Evolutionary conservation across 1,140 invertebrate genomes (phyloP).

Genomic region (Drosophila willistoni): DNA sequence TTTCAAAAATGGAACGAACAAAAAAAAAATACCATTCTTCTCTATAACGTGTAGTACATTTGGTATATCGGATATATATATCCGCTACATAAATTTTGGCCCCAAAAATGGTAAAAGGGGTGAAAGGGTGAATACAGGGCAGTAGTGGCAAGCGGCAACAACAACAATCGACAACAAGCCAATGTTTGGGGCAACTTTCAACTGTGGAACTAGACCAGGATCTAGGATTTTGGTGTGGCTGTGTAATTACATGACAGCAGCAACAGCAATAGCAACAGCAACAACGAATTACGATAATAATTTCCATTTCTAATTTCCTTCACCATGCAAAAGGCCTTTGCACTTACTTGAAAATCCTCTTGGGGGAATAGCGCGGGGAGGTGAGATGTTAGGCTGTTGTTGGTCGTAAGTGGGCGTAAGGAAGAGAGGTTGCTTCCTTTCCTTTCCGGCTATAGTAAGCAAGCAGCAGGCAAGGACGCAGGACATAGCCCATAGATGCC

Average conservation of each 20-base stretch:
- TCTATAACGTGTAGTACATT: neutral
- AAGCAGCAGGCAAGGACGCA: conserved; percentile 10
- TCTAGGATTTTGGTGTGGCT: conserved; percentile 33
- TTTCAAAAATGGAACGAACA: neutral
- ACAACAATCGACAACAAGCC: conserved; percentile 25
- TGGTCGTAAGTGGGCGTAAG: neutral
- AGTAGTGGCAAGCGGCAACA: conserved; percentile 32
- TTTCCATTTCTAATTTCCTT: conserved; percentile 80
- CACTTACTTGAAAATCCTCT: conserved; percentile 45
- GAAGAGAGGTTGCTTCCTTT: conserved; percentile 15
- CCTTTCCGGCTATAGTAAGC: conserved; percentile 28
- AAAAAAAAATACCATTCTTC: neutral
- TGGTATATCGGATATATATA: conserved; percentile 5
- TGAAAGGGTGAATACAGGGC: neutral
- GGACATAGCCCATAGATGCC: conserved; percentile 22
- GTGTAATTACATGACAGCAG: conserved; percentile 76
- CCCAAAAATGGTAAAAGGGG: neutral
- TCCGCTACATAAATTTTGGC: neutral
- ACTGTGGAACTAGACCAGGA: neutral
- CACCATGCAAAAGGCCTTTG: conserved; percentile 68
- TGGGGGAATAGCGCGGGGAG: conserved; percentile 9
- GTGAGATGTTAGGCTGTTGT: too few species aligned
- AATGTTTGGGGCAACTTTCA: conserved; percentile 1
- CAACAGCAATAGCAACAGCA: conserved; percentile 49
- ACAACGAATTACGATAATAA: conserved; percentile 77